phyloP scores from a whole-genome alignment of 2,888 invertebrate genomes.

The Amitus sp. region DNA sequence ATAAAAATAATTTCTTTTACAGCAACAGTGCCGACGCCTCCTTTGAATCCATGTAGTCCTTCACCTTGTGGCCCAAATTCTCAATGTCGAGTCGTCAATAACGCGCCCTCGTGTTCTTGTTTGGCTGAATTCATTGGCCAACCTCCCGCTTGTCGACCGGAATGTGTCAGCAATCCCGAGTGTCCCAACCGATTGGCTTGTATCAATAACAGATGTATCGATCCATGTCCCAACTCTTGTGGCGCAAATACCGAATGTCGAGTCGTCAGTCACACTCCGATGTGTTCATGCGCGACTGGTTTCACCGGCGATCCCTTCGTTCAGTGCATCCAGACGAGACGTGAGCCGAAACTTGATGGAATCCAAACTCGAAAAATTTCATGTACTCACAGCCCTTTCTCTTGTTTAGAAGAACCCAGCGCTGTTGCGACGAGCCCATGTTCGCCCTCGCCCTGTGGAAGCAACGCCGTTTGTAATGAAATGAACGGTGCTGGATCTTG shows the following conservation, averaged over 20 bases:
- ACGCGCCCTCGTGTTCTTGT: constrained; percentile 70
- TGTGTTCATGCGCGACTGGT: constrained; percentile 80
- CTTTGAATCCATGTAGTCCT: constrained; percentile 67
- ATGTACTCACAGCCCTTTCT: too few species aligned
- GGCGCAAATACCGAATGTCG: constrained; percentile 83
- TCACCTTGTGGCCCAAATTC: constrained; percentile 72
- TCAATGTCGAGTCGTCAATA: constrained; percentile 68
- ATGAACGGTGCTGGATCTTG: too few species aligned
- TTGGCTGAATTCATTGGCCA: constrained; percentile 69
- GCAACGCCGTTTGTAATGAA: too few species aligned
- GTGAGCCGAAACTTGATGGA: too few species aligned
- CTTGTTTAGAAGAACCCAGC: too few species aligned
- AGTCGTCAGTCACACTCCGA: constrained; percentile 83
- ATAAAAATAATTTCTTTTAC: too few species aligned
- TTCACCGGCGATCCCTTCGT: constrained; percentile 83
- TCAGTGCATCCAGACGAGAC: too few species aligned
- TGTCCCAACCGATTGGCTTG: constrained; percentile 82
- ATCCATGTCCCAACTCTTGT: constrained; percentile 86
- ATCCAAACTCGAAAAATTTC: too few species aligned
- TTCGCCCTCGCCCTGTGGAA: too few species aligned
- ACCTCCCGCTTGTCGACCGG: constrained; percentile 82
- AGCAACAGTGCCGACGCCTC: too few species aligned
- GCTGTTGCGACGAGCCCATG: too few species aligned
- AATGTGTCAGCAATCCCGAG: constrained; percentile 83
- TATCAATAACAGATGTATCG: constrained; percentile 81